Base-by-base conservation (phyloP, 2,888 invertebrate species). In the Andrena bucephala region DNA sequence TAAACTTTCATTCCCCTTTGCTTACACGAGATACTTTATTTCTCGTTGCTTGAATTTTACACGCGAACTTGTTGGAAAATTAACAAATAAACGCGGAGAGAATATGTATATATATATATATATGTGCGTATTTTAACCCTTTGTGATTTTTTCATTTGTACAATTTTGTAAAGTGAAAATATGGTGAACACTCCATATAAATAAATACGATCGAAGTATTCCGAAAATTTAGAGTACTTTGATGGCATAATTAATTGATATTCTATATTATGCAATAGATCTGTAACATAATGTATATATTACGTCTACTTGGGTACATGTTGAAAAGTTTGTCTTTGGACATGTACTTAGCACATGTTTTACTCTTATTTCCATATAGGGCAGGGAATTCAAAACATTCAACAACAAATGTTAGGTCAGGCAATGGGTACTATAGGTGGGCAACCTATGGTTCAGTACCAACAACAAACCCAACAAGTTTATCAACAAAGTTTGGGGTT, bases 381-480 rank as follows among this genome's bases (percentile, higher is more conserved):
- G 91, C 95, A 95, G 92, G 94, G 94, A 63, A 94, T 94, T 81
- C 94, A 94, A 87, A 94, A 94, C 82, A 95, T 96, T 91, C 96
- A 96, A 89, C 95, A 95, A 92, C 96, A 96, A 91, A 95, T 96
- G 93, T 95, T 96, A 95, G 96, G 96, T 90, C 96, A 96, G 89
- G 95, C 96, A 42, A 95, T 96, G 94, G 94, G 95, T 29, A 94
- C 94, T 67, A 96, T 96, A 94, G 95, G 96, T 60, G 96, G 96
- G 89, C 95, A 96, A 90, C 95, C 96, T n/a, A 96, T 97, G 95
- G 96, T 97, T 93, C 96, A 96, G 72, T 97, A 96, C 92, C 96
- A 96, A 91, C 96, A 96, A 93, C 95, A 96, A 82, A 93, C 93
- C 20, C 96, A 96, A 89, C 95, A 95, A 91, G 96, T 96, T 48